Conservation (phyloP, 2,113 vertebrate genomes). For the Daubentonia madagascariensis region DNA sequence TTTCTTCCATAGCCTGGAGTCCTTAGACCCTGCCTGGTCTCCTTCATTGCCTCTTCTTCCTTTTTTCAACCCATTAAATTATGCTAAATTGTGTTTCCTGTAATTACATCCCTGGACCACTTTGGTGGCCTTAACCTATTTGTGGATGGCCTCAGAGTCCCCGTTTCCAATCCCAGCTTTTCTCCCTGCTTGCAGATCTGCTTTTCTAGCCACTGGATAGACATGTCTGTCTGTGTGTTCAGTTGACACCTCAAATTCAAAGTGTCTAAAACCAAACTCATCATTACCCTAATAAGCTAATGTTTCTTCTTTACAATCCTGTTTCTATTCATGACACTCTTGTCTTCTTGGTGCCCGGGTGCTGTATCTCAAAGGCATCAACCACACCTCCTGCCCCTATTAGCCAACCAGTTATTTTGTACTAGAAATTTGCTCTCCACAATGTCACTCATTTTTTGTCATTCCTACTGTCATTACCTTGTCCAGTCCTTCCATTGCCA, state of each 20-base stretch:
- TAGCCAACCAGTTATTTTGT: not conserved
- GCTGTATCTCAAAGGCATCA: not conserved
- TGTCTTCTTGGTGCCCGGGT: not conserved
- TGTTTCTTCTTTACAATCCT: not conserved
- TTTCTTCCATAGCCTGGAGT: not conserved
- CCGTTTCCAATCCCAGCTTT: not conserved
- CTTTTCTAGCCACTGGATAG: not conserved
- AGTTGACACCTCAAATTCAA: not conserved
- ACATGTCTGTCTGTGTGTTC: not conserved
- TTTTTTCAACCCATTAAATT: not conserved
- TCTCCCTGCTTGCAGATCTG: not conserved
- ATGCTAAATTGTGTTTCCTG: not conserved
- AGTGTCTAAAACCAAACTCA: not conserved
- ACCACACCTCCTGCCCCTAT: no score
- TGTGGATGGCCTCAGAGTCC: not conserved
- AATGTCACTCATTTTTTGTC: not conserved
- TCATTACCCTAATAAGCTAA: not conserved
- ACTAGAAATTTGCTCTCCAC: not conserved
- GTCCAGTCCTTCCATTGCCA: not conserved
- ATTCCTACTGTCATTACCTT: not conserved
- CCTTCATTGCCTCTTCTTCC: not conserved
- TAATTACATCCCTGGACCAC: not conserved
- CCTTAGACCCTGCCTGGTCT: not conserved
- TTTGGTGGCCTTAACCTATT: not conserved
- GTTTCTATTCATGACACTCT: not conserved